These are phyloP conservation scores for Paramuricea clavata DNA, from an alignment of 92 coral and sea anemone species.

Conservation along the genomic window DNA sequence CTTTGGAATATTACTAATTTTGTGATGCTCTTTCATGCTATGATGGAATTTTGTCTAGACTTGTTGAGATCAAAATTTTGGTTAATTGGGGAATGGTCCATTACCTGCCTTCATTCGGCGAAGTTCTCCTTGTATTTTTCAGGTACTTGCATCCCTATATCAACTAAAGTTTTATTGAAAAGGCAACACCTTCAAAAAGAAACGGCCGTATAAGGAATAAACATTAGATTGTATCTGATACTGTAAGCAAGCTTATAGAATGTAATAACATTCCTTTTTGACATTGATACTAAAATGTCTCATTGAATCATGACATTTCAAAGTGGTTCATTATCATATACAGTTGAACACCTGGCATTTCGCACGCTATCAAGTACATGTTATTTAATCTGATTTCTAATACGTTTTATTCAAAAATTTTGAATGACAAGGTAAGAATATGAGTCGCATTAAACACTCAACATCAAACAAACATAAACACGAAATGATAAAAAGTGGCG, in stretches of 20 bases:
- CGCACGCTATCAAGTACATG: not conserved
- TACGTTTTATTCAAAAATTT: not conserved
- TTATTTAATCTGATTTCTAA: not conserved
- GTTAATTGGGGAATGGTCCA: too few relatives aligned
- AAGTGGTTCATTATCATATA: not conserved
- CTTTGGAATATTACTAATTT: too few relatives aligned
- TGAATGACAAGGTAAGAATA: not conserved
- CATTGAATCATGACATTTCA: not conserved
- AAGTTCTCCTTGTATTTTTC: too few relatives aligned
- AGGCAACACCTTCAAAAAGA: too few relatives aligned
- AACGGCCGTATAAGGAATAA: not conserved
- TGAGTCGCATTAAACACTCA: not conserved
- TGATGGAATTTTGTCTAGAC: too few relatives aligned
- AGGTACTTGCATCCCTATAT: too few relatives aligned
- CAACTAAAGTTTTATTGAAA: too few relatives aligned
- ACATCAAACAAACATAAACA: too few relatives aligned
- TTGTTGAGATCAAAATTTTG: too few relatives aligned
- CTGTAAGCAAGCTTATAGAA: not conserved
- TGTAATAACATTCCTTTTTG: not conserved
- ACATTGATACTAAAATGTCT: not conserved
- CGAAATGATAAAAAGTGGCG: too few relatives aligned
- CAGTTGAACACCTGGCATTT: not conserved
- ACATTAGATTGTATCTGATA: not conserved
- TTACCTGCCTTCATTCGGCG: too few relatives aligned
- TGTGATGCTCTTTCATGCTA: too few relatives aligned